Conservation (phyloP, 2,113 vertebrate species). For the Malurus alboscapulatus region DNA sequence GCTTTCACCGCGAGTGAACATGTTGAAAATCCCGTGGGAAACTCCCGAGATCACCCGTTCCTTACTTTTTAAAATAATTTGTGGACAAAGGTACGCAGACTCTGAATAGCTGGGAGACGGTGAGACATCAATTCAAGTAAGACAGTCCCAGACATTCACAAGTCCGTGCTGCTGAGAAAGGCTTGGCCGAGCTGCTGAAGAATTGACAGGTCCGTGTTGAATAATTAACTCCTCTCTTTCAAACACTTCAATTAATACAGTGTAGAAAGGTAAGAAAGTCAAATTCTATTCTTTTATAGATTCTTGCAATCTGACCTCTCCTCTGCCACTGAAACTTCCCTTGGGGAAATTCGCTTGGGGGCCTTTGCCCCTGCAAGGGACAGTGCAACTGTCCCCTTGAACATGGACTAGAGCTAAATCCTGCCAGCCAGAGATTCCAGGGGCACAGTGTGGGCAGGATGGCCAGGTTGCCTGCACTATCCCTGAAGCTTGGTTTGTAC, state of each 20-base stretch:
- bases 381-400: background rate
- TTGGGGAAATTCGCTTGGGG: background rate
- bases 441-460: fast-evolving
- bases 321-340: background rate
- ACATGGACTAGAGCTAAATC: background rate
- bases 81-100: background rate
- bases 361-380: background rate
- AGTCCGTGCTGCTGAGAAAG: background rate
- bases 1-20: background rate
- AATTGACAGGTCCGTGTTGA: background rate
- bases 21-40: background rate
- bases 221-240: background rate
- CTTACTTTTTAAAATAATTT: background rate
- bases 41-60: background rate
- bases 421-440: background rate
- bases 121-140: background rate
- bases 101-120: background rate
- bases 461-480: background rate
- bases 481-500: background rate
- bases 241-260: background rate
- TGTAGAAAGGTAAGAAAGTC: background rate
- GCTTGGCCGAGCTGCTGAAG: background rate
- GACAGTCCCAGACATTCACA: background rate
- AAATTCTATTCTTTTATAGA: background rate
- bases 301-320: background rate